Evolutionary conservation across 30 jellyfish, hydroid and myxozoan genomes (phyloP).

Genomic region (Chrysaora quinquecirrha): DNA sequence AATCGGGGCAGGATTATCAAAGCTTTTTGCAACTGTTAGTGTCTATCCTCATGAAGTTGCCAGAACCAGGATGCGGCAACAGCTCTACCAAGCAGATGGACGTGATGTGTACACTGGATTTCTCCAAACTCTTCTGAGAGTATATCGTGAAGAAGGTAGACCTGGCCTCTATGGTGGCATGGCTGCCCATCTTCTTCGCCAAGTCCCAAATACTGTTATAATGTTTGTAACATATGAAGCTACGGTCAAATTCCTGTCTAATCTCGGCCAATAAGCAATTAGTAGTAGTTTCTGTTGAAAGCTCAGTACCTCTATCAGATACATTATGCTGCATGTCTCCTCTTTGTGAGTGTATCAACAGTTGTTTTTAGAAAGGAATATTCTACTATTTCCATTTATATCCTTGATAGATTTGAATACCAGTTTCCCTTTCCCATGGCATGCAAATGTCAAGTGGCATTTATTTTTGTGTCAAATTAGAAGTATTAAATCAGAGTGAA

Average conservation of each 20-base stretch:
- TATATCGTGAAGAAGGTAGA: slow-evolving; percentile 89
- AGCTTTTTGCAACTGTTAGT: slow-evolving; percentile 77
- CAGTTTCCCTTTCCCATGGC: too few species aligned
- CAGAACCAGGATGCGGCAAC: slow-evolving; percentile 97
- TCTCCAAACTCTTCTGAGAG: slow-evolving; percentile 86
- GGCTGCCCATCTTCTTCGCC: slow-evolving; percentile 97
- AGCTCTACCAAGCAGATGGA: slow-evolving; percentile 62
- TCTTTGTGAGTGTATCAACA: too few species aligned
- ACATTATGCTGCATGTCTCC: too few species aligned
- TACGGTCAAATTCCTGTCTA: slow-evolving; percentile 73
- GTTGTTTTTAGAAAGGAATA: too few species aligned
- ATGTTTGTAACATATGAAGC: slow-evolving; percentile 92
- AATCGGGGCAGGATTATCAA: slow-evolving; percentile 82
- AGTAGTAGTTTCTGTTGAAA: too few species aligned
- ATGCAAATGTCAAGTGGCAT: too few species aligned
- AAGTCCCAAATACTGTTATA: slow-evolving; percentile 95
- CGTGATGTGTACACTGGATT: slow-evolving; percentile 82
- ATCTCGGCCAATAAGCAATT: slow-evolving; percentile 11
- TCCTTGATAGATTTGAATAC: too few species aligned
- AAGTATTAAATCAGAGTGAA: too few species aligned
- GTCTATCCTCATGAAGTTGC: slow-evolving; percentile 99
- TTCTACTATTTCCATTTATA: too few species aligned
- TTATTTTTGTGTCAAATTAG: too few species aligned
- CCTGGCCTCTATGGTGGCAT: slow-evolving; percentile 97
- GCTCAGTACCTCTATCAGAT: too few species aligned